phyloP scores from a whole-genome alignment of 2,113 vertebrate genomes.

The Burhinus bistriatus region DNA sequence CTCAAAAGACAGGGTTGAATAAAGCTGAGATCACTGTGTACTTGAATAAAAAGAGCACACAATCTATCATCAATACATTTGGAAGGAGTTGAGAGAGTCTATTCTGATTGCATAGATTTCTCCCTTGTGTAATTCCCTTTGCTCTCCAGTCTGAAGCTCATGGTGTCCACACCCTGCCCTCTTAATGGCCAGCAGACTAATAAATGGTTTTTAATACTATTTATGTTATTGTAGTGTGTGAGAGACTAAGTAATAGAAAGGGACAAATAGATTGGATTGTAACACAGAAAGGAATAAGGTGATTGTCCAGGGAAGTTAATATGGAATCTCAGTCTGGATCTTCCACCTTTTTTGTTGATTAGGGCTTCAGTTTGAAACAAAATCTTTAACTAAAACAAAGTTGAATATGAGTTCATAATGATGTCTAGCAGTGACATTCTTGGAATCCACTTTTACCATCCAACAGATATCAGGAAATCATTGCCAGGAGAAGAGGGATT shows the following conservation, averaged over 20 bases:
- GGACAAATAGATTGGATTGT: background rate
- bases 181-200: background rate
- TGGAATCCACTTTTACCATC: background rate
- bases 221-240: background rate
- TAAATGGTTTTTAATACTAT: background rate
- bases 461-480: background rate
- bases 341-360: background rate
- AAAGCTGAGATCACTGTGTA: slow-evolving; percentile 24
- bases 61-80: slow-evolving; percentile 6
- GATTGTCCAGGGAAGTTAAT: background rate
- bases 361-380: background rate
- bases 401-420: background rate
- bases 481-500: background rate
- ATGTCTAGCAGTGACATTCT: background rate
- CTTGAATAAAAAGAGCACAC: background rate
- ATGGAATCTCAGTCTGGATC: background rate
- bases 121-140: slow-evolving; percentile 8
- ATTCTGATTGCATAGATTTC: background rate
- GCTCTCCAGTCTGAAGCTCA: background rate
- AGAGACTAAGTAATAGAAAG: background rate
- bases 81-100: slow-evolving; percentile 24
- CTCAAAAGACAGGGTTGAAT: background rate
- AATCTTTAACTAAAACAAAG: background rate
- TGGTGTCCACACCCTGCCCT: background rate
- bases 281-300: background rate